Conservation (phyloP, 2,888 invertebrate genomes). For the Stenodema calcarata region DNA sequence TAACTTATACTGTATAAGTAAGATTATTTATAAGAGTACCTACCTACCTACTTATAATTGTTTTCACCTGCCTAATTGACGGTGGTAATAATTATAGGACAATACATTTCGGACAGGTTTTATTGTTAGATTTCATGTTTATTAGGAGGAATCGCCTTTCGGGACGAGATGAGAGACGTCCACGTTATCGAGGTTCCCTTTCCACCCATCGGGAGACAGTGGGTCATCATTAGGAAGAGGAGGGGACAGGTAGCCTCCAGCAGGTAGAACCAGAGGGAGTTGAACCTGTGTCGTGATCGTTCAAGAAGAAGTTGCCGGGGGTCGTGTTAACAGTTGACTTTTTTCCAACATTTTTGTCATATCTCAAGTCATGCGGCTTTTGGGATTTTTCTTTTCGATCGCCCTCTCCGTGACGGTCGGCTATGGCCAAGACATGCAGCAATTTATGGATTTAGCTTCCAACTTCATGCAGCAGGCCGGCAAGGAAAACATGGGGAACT, state of each 20-base stretch:
- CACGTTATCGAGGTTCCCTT: neutral
- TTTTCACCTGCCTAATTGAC: neutral
- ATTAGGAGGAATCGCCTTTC: neutral
- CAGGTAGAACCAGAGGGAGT: constrained; percentile 6
- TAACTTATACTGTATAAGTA: too few species aligned
- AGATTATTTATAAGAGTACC: too few species aligned
- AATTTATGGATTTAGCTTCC: constrained; percentile 19
- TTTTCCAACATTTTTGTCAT: neutral
- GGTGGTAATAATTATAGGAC: neutral
- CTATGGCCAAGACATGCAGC: constrained; percentile 12
- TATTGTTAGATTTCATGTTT: neutral
- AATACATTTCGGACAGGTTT: neutral
- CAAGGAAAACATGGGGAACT: constrained; percentile 10
- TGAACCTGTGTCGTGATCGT: neutral
- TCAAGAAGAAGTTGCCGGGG: neutral
- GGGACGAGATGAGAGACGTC: neutral
- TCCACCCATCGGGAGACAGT: neutral
- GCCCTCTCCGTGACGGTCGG: neutral
- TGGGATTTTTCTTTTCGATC: neutral
- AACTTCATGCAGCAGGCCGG: constrained; percentile 37
- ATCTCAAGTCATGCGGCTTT: neutral
- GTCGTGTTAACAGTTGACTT: neutral
- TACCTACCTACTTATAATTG: too few species aligned
- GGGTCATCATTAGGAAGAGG: neutral
- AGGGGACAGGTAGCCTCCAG: neutral